Conservation (phyloP, 2,797 vertebrate genomes). For the Enteromius trimaculatus region DNA sequence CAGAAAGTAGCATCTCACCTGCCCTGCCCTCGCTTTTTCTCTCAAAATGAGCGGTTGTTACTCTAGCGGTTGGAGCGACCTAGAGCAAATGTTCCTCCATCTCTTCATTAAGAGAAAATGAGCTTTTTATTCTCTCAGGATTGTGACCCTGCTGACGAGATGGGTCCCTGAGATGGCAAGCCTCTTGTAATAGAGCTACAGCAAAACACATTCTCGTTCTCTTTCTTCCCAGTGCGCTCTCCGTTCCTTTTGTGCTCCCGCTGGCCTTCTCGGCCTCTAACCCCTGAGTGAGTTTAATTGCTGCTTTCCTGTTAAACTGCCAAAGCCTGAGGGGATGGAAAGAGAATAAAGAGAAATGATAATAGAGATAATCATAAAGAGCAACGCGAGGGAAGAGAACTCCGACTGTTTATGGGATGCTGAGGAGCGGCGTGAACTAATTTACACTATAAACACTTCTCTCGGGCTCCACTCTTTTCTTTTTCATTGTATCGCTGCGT, state of each 20-base stretch:
- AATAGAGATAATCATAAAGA: slow-evolving; percentile 51
- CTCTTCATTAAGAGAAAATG: slow-evolving; percentile 44
- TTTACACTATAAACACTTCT: slow-evolving; percentile 58
- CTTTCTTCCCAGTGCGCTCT: slow-evolving; percentile 19
- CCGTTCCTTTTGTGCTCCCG: slow-evolving; percentile 11
- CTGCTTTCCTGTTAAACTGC: slow-evolving; percentile 57
- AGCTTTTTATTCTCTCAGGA: slow-evolving; percentile 40
- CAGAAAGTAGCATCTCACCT: slow-evolving; percentile 1
- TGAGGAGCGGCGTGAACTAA: slow-evolving; percentile 54
- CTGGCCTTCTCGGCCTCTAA: slow-evolving; percentile 51
- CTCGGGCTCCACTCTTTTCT: slow-evolving; percentile 35
- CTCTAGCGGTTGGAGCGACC: not conserved
- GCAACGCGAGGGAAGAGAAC: slow-evolving; percentile 19
- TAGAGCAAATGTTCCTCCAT: slow-evolving; percentile 29
- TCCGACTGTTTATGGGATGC: slow-evolving; percentile 52
- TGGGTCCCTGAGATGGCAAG: slow-evolving; percentile 26
- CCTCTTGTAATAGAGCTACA: slow-evolving; percentile 7
- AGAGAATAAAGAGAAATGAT: slow-evolving; percentile 31
- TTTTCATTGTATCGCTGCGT: slow-evolving; percentile 46
- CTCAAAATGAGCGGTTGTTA: not conserved
- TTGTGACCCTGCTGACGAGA: slow-evolving; percentile 25
- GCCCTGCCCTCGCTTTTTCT: not conserved
- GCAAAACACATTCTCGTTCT: slow-evolving; percentile 10
- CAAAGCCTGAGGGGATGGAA: slow-evolving; percentile 35
- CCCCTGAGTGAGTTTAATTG: slow-evolving; percentile 63